Percentiles rank a stretch among this genome's conserved stretches.
Evolutionary conservation across 2,113 vertebrate species (phyloP).

Genomic region (Myotis davidii): DNA sequence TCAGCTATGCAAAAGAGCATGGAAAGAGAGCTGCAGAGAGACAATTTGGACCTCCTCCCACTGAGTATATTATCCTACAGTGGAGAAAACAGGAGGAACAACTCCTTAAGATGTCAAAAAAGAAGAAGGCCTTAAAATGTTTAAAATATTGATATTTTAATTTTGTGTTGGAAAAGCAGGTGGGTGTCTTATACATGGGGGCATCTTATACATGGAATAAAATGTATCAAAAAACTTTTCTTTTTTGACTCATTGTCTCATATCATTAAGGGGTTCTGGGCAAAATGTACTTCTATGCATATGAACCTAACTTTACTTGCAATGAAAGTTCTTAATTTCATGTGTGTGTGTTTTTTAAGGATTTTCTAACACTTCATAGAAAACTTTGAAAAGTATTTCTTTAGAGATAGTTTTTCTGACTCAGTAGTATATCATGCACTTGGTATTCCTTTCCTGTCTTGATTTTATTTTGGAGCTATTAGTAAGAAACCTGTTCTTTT

Average conservation of each 20-base stretch:
- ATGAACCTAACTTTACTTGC: not conserved
- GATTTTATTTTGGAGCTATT: constrained; percentile 37
- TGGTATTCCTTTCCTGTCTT: constrained; percentile 4
- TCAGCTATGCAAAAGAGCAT: too few relatives aligned
- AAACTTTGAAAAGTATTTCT: constrained; percentile 41
- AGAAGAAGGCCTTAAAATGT: too few relatives aligned
- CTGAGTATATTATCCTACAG: too few relatives aligned
- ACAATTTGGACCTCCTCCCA: too few relatives aligned
- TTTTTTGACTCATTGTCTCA: not conserved
- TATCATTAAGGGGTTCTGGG: not conserved
- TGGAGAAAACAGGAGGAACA: too few relatives aligned
- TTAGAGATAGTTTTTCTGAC: constrained; percentile 49
- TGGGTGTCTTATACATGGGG: too few relatives aligned
- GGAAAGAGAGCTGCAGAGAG: too few relatives aligned
- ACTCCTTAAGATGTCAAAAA: too few relatives aligned
- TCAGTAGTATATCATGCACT: not conserved
- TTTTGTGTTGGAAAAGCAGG: too few relatives aligned
- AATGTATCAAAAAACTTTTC: not conserved
- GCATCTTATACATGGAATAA: too few relatives aligned
- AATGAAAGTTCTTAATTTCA: not conserved
- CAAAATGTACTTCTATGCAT: not conserved
- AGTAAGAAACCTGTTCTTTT: not conserved
- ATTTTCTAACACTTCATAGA: constrained; percentile 13
- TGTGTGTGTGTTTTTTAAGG: not conserved
- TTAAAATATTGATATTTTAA: too few relatives aligned